Percentiles rank a stretch among this genome's conserved stretches.
phyloP scores from a whole-genome alignment of 1,140 invertebrate genomes.

The Ephestia elutella region DNA sequence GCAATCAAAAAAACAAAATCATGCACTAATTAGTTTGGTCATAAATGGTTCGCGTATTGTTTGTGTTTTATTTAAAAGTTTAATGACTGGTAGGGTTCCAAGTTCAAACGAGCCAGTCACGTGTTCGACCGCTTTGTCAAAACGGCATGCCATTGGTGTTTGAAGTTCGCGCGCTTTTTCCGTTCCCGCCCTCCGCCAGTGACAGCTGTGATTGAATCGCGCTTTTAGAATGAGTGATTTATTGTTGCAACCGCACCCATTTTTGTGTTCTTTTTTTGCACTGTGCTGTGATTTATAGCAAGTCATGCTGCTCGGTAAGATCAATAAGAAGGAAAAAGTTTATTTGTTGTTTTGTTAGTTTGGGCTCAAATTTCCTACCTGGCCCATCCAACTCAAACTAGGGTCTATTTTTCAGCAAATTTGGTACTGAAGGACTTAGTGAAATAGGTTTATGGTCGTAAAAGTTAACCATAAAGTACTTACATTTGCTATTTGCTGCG shows the following conservation, averaged over 20 bases:
- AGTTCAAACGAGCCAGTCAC: constrained; percentile 61
- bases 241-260: constrained; percentile 39
- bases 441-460: too few relatives aligned
- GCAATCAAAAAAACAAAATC: constrained; percentile 8
- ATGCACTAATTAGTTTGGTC: not conserved
- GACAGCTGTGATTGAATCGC: constrained; percentile 66
- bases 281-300: constrained; percentile 43
- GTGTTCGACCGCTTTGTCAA: constrained; percentile 34
- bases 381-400: too few relatives aligned
- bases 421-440: too few relatives aligned
- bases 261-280: constrained; percentile 38
- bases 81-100: constrained; percentile 52
- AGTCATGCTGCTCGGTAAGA: not conserved
- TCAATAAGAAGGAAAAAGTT: not conserved
- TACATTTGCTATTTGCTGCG: too few relatives aligned
- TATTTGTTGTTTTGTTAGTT: not conserved
- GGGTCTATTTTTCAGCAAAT: too few relatives aligned
- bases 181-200: constrained; percentile 54
- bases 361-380: too few relatives aligned
- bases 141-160: constrained; percentile 66
- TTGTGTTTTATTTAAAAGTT: constrained; percentile 18
- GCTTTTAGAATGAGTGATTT: constrained; percentile 54
- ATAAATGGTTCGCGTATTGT: not conserved
- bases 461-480: too few relatives aligned
- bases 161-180: constrained; percentile 66